A percentile compares a stretch with the other conserved stretches of the same genome.
These are phyloP conservation scores for Pardalotus punctatus DNA, from an alignment of 2,113 vertebrate species.

Conservation along the genomic window DNA sequence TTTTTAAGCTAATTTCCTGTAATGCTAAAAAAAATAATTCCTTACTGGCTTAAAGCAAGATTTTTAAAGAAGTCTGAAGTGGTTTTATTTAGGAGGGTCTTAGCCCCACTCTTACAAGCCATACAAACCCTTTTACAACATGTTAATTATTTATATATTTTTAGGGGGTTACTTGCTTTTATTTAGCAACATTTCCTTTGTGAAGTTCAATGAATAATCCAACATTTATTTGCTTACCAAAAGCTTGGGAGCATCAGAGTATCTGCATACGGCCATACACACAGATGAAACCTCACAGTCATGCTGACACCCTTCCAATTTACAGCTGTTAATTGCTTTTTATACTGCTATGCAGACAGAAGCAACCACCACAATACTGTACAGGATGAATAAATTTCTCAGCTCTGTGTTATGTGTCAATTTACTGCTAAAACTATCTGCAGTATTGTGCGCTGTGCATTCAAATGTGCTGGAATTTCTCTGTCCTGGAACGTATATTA, in stretches of 20 bases:
- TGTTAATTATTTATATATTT: neutral
- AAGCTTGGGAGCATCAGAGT: neutral
- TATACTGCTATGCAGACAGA: rapidly evolving
- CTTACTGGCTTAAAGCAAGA: neutral
- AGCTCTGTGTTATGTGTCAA: neutral
- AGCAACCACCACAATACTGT: neutral
- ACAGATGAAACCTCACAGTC: rapidly evolving
- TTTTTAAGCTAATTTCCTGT: neutral
- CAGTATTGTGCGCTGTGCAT: neutral
- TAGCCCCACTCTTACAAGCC: neutral
- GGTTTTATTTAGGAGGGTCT: neutral
- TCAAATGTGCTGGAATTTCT: neutral
- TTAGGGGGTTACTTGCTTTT: neutral
- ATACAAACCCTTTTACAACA: neutral
- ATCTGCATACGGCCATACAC: neutral
- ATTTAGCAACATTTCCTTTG: neutral
- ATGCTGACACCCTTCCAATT: neutral
- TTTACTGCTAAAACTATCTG: neutral
- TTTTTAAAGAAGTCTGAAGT: neutral
- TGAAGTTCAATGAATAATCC: neutral
- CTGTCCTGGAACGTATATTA: neutral
- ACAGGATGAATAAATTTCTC: neutral
- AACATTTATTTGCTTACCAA: neutral
- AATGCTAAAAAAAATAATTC: neutral
- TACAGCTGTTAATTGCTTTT: neutral